Conservation (phyloP, 35 echinoderm and acorn worm genomes). For the Lytechinus pictus region DNA sequence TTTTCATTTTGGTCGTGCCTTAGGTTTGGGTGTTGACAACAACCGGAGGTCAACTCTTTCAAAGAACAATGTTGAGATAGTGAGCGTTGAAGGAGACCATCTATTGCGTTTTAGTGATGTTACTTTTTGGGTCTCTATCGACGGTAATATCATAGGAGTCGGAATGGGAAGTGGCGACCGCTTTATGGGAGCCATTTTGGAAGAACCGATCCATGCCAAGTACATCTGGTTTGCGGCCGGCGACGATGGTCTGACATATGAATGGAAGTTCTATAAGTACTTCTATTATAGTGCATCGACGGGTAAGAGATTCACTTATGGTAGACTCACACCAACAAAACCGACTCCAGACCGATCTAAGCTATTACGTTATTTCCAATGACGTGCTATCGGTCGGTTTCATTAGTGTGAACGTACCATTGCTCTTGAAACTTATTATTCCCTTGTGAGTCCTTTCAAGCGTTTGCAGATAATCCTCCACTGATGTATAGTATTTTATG, state of each 20-base stretch:
- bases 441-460: too few relatives aligned
- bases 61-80: background rate
- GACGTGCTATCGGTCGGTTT: too few relatives aligned
- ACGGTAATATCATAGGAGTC: slow-evolving; percentile 4
- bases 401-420: too few relatives aligned
- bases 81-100: background rate
- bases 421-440: too few relatives aligned
- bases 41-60: background rate
- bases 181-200: slow-evolving; percentile 6
- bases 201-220: background rate
- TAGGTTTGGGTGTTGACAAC: background rate
- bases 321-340: too few relatives aligned
- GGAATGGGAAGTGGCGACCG: background rate
- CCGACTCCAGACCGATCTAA: too few relatives aligned
- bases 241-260: background rate
- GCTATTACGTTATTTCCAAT: too few relatives aligned
- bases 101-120: background rate
- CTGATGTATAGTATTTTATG: too few relatives aligned
- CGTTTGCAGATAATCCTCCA: too few relatives aligned
- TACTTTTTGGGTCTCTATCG: slow-evolving; percentile 27
- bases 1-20: background rate
- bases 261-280: slow-evolving; percentile 33
- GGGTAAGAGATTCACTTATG: background rate
- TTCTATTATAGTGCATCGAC: slow-evolving; percentile 22
- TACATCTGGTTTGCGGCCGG: slow-evolving; percentile 38